A percentile compares a stretch with the other conserved stretches of the same genome.
Conservation (phyloP, 2,113 vertebrate genomes). For the Oryzias javanicus region DNA sequence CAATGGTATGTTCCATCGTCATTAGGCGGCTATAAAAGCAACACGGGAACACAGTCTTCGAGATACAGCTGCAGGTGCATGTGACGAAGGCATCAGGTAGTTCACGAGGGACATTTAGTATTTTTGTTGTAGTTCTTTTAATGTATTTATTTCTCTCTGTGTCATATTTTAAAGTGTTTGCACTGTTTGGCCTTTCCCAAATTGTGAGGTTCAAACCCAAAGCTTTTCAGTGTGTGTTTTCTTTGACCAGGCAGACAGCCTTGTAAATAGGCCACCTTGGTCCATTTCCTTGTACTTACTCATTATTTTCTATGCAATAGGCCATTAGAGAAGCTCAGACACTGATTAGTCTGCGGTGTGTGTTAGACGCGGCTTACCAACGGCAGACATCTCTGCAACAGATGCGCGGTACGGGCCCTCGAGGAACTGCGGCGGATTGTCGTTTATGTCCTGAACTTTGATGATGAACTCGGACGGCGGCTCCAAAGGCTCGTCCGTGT, state of each 20-base stretch:
- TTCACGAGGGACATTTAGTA: no score
- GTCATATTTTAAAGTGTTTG: no score
- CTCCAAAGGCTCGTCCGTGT: slow-evolving; percentile 89
- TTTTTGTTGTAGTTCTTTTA: no score
- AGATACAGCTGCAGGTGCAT: no score
- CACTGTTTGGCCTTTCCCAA: no score
- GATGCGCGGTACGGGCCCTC: slow-evolving; percentile 91
- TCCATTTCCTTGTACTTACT: slow-evolving; percentile 48
- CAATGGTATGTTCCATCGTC: no score
- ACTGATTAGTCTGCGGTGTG: slow-evolving; percentile 43
- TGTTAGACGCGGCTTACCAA: slow-evolving; percentile 82
- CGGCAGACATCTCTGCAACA: slow-evolving; percentile 93
- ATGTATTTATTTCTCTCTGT: no score
- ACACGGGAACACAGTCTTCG: no score
- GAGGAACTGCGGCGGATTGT: slow-evolving; percentile 93
- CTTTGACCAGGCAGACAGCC: slow-evolving; percentile 28
- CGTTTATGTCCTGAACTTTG: slow-evolving; percentile 99
- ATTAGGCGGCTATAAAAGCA: no score
- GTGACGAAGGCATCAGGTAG: no score
- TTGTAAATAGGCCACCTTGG: slow-evolving; percentile 49
- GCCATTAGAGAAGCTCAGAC: slow-evolving; percentile 55
- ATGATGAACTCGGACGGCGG: slow-evolving; percentile 98
- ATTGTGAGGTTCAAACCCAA: slow-evolving; percentile 10
- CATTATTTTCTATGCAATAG: slow-evolving; percentile 65
- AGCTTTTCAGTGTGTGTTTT: slow-evolving; percentile 40